Evolutionary conservation across 2,888 invertebrate species (phyloP).

Genomic region (Pocota personata): DNA sequence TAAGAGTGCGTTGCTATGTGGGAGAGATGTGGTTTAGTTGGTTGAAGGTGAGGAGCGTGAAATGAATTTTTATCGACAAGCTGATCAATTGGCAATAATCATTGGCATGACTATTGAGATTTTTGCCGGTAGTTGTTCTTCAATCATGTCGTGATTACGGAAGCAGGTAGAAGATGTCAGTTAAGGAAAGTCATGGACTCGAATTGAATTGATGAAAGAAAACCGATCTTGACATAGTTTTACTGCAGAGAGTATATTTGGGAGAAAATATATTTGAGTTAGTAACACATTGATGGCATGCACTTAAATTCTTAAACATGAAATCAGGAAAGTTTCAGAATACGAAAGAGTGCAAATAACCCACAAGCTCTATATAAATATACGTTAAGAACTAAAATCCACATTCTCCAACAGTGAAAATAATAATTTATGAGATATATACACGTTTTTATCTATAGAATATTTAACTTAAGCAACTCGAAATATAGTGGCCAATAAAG

Average conservation of each 20-base stretch:
- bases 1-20: neutral
- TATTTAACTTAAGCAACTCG: no score
- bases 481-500: neutral
- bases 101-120: neutral
- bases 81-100: slow-evolving; percentile 33
- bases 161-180: slow-evolving; percentile 3
- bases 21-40: slow-evolving; percentile 17
- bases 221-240: slow-evolving; percentile 4
- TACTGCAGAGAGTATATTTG: neutral
- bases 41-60: slow-evolving; percentile 46
- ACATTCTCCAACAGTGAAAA: neutral
- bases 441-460: neutral
- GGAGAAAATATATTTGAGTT: neutral
- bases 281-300: neutral
- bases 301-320: neutral
- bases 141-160: neutral
- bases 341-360: neutral
- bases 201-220: neutral
- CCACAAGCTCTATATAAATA: neutral
- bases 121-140: slow-evolving; percentile 5
- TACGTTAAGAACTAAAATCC: neutral
- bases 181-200: slow-evolving; percentile 8
- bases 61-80: slow-evolving; percentile 24
- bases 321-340: neutral
- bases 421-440: neutral